These are phyloP conservation scores for Sebastes matsubarae DNA, from an alignment of 2,797 vertebrate species.

Conservation along the genomic window DNA sequence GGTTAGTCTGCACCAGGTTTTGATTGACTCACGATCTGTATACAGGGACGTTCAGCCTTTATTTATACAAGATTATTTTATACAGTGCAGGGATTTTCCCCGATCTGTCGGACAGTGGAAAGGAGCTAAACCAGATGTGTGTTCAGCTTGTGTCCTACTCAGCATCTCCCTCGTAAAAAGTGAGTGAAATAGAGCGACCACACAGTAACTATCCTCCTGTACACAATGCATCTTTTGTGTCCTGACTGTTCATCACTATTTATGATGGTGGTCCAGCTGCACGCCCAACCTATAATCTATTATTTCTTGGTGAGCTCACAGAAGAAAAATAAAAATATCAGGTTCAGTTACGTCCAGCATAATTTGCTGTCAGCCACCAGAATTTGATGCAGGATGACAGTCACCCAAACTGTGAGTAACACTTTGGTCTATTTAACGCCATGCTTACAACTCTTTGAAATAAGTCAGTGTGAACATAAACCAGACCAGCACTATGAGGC, in stretches of 20 bases:
- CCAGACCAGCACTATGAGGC: background rate
- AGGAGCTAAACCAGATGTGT: background rate
- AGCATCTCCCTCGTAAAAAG: background rate
- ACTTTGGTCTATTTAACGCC: background rate
- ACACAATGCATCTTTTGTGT: background rate
- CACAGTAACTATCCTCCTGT: background rate
- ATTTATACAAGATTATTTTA: background rate
- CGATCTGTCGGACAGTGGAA: background rate
- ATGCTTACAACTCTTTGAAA: background rate
- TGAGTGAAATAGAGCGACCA: background rate
- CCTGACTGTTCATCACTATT: background rate
- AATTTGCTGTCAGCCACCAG: background rate
- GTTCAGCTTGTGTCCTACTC: background rate
- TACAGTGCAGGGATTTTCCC: background rate
- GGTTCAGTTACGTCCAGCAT: background rate
- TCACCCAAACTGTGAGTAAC: background rate
- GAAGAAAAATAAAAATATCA: background rate
- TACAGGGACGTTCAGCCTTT: background rate
- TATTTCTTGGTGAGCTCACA: background rate
- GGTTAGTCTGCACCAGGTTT: background rate
- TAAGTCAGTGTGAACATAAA: background rate
- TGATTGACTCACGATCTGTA: background rate
- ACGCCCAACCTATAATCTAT: background rate
- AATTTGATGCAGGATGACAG: background rate
- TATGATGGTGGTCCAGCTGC: background rate